Evolutionary conservation across 2,888 invertebrate genomes (phyloP).

Genomic region (Campoplex nolae): DNA sequence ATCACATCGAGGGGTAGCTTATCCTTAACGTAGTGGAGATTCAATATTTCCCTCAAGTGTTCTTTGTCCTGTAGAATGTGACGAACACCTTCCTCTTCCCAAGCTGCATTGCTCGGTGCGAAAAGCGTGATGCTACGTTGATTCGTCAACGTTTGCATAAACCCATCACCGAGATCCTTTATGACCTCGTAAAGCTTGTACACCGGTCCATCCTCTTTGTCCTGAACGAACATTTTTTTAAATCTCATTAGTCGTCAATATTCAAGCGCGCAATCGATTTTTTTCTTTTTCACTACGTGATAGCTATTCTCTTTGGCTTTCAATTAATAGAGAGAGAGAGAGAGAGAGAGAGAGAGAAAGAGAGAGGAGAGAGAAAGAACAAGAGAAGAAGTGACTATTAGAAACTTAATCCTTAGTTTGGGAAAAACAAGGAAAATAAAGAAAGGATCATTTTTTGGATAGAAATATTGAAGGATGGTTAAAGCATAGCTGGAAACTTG

Average conservation of each 20-base stretch:
- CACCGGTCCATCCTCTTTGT: constrained; percentile 91
- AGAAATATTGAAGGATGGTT: neutral
- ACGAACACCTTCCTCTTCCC: constrained; percentile 91
- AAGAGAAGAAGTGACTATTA: neutral
- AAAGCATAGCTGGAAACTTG: neutral
- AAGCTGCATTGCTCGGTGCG: constrained; percentile 95
- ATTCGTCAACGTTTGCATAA: constrained; percentile 89
- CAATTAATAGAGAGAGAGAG: neutral
- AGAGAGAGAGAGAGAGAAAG: neutral
- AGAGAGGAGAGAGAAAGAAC: too few species aligned
- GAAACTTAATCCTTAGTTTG: neutral
- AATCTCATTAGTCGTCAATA: constrained; percentile 6
- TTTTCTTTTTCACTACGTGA: constrained; percentile 24
- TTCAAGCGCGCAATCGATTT: neutral
- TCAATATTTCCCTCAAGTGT: constrained; percentile 91
- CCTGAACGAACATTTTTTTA: constrained; percentile 84
- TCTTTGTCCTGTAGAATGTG: constrained; percentile 88
- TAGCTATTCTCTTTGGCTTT: neutral
- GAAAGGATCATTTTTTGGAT: neutral
- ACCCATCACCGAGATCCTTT: constrained; percentile 91
- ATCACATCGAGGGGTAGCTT: constrained; percentile 91
- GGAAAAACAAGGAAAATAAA: neutral
- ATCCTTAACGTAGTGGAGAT: constrained; percentile 93
- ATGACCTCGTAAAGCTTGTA: constrained; percentile 94
- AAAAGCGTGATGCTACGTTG: constrained; percentile 93